Base-by-base conservation (phyloP, 2,113 vertebrate species). In the Rhinopomastus cyanomelas region DNA sequence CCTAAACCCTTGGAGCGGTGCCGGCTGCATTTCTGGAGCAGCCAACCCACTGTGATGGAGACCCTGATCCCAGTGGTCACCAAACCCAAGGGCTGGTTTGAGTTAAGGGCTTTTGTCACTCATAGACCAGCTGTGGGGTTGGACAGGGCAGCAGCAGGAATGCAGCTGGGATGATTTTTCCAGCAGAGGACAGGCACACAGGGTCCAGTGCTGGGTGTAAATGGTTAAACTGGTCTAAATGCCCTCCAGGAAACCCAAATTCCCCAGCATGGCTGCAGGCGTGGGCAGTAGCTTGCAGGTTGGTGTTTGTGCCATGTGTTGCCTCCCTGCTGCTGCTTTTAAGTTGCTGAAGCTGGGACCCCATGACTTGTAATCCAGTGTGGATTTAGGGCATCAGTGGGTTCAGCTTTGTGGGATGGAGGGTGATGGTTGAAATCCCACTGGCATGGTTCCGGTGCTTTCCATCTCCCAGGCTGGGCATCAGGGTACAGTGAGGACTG, bases 291-390 rank as follows among this genome's bases (percentile, higher is more conserved):
- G 4, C 57, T 9, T 26, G 16, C 19, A 76, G 18, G 5, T 61
- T 52, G 6, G 48, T 25, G 11, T 39, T 72, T n/a, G 77, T 42
- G 72, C 77, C 77, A 18, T 27, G 14, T 51, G 59, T 67, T 73
- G 2, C 16, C 46, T 60, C 64, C 32, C 8, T 1, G 1, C n/a
- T 5, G 55, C 49, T 19, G 42, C 74, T 59, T n/a, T 39, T 46
- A 11, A 25, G 19, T 14, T 62, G 21, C 46, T 3, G 1, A 64
- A 52, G 49, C 4, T 21, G 42, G 66, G 49, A 46, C 2, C 1
- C 21, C 1, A 1, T 2, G 1, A 7, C 15, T 68, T 13, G 1
- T 62, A 20, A 39, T 30, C 30, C 5, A 0, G 19, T 1, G 12
- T 12, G n/a, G 62, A 20, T 57, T 55, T 37, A 29, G 22, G 73